Conservation (phyloP, 2,113 vertebrate genomes). For the Ammodytes marinus region DNA sequence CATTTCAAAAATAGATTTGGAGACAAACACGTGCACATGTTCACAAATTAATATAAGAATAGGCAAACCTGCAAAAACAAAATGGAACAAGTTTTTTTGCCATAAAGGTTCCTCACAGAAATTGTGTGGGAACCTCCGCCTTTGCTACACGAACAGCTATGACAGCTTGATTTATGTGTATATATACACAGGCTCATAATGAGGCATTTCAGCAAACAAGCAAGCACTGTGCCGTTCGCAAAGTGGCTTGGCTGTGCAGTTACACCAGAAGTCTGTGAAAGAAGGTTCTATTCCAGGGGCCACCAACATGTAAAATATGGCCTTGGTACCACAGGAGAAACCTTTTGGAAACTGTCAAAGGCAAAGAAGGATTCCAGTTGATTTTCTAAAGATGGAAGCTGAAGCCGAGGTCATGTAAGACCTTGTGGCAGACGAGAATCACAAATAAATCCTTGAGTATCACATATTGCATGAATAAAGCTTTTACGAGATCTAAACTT, state of each 20-base stretch:
- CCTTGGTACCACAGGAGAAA: not conserved
- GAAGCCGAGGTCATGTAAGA: not conserved
- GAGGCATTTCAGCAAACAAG: conserved; percentile 43
- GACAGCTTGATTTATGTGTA: conserved; percentile 44
- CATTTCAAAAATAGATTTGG: not conserved
- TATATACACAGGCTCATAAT: conserved; percentile 9
- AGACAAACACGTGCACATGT: not conserved
- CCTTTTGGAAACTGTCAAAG: not conserved
- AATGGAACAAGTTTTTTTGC: not conserved
- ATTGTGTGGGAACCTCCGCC: not conserved
- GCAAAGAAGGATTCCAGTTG: not conserved
- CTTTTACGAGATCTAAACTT: conserved; percentile 2
- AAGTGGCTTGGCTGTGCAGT: conserved; percentile 9
- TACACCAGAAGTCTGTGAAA: conserved; percentile 15
- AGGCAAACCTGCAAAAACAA: not conserved
- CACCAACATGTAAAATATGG: not conserved
- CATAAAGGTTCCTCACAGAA: not conserved
- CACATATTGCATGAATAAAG: not conserved
- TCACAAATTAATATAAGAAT: not conserved
- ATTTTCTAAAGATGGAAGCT: not conserved
- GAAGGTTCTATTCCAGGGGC: not conserved
- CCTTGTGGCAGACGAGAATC: not conserved
- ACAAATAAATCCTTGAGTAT: too few relatives aligned
- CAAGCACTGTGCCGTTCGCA: conserved; percentile 14
- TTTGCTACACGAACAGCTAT: not conserved